Evolutionary conservation across 2,113 vertebrate genomes (phyloP), one percentile per base, ranked within the genome.

Genomic region (Oncorhynchus gorbuscha): DNA sequence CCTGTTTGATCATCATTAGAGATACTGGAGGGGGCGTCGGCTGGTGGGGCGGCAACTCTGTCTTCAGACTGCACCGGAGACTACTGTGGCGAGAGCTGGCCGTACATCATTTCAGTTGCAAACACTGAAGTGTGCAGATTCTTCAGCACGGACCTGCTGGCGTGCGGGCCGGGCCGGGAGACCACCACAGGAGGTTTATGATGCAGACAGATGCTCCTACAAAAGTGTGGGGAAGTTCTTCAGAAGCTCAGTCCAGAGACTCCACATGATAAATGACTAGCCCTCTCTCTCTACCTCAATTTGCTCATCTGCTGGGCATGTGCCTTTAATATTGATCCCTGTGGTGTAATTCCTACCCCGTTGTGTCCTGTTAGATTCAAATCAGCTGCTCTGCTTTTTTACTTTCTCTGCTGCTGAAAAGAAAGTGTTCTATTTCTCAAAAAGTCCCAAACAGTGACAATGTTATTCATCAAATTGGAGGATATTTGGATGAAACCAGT

Each of bases 271-370:
- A 62, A 82, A 89, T 88, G 76, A 73, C 69, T 14, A 7, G 24
- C n/a, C 45, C 45, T 39, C 67, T 70, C 39, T 24, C 35, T 62
- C 59, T 62, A n/a, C 59, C 59, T 22, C 59, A 16, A 22, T 71
- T 18, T 18, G 51, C 78, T 74, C 75, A 64, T 74, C 76, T 83
- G 77, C 16, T 11, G 24, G 74, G 78, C 67, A 20, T 4, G 6
- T 80, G 80, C 84, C 51, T 83, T 80, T 85, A 79, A 82, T 88
- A 89, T 86, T 85, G 87, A 88, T 86, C 82, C 16, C 81, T 73
- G 80, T 74, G 72, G 35, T 73, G 84, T 81, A 83, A 83, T 73
- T 45, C 81, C 83, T 82, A 78, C 81, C 77, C 79, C 59, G 5
- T 3, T 62, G 59, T 62, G 5, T n/a, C 59, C 59, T 62, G 5